Evolutionary conservation across 2,797 vertebrate genomes (phyloP), one percentile per base, ranked within the genome.

Genomic region (Bradypodion pumilum): DNA sequence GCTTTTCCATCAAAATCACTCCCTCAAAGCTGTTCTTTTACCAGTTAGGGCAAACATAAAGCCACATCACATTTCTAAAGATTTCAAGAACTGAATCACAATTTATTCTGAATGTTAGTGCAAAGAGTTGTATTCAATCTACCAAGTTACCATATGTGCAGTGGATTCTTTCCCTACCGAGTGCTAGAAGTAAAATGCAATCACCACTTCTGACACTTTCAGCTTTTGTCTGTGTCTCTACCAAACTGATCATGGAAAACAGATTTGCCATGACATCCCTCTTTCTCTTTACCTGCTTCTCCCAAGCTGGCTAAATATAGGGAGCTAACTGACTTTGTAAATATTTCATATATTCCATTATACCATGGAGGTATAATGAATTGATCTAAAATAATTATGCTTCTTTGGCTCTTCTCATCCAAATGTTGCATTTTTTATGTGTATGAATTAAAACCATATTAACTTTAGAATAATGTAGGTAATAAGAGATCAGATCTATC

Each of bases 381-480:
- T 82, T 52, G 32, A 74, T 82, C 81, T 74, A 49, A 40, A 49
- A 59, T 69, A 70, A 77, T 83, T n/a, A 70, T 77, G 40, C 65
- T 83, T 77, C 65, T 46, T 42, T 7, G n/a, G 40, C 60, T 46
- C 23, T 66, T 68, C 27, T 83, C 49, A n/a, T 68, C 16, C 7
- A 1, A 49, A 10, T 19, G 40, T 74, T 63, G 59, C 23, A 65
- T 65, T 52, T 37, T 49, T 46, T 59, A 70, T 69, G 4, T 69
- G n/a, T 32, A 29, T 13, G 65, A 83, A 77, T 83, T 77, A 59
- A 68, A 77, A 83, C 25, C 32, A 56, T 25, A 77, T 44, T 69
- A 77, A 83, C 49, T 59, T 69, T 49, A 69, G 66, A 59, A 70
- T 70, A 60, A 83, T 60, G 35, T 46, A 65, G 25, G 16, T 52